Conservation (phyloP, 1,140 invertebrate species). For the Ceratina calcarata region DNA sequence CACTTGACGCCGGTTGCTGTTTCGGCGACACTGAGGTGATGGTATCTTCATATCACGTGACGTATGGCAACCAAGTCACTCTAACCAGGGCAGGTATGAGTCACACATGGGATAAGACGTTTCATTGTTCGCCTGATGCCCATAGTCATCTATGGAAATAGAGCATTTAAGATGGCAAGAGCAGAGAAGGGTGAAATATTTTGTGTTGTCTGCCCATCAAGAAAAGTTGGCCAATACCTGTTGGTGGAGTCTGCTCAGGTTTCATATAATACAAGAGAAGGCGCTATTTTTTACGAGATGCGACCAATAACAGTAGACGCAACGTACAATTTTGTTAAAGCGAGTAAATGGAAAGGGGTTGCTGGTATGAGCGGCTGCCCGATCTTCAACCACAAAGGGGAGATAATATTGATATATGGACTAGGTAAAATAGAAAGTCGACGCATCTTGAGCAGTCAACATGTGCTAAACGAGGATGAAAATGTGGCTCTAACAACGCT, state of each 20-base stretch:
- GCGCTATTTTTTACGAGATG: not conserved
- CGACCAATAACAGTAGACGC: not conserved
- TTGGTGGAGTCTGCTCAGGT: not conserved
- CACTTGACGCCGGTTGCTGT: no score
- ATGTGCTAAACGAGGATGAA: not conserved
- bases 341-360: no score
- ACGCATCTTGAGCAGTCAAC: not conserved
- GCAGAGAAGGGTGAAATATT: not conserved
- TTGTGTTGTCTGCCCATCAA: not conserved
- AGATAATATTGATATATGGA: not conserved
- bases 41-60: no score
- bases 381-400: not conserved
- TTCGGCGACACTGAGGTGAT: no score
- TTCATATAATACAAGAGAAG: not conserved
- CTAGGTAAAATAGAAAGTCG: not conserved
- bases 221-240: not conserved
- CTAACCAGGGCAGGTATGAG: no score
- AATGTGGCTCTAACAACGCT: not conserved
- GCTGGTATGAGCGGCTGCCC: no score
- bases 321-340: no score
- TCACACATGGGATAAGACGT: no score
- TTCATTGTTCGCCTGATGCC: not conserved
- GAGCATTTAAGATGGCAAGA: no score
- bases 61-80: no score
- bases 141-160: not conserved